Evolutionary conservation across 2,888 invertebrate species (phyloP), one percentile per base, ranked within the genome.

Genomic region (Hirtodrosophila duncani): DNA sequence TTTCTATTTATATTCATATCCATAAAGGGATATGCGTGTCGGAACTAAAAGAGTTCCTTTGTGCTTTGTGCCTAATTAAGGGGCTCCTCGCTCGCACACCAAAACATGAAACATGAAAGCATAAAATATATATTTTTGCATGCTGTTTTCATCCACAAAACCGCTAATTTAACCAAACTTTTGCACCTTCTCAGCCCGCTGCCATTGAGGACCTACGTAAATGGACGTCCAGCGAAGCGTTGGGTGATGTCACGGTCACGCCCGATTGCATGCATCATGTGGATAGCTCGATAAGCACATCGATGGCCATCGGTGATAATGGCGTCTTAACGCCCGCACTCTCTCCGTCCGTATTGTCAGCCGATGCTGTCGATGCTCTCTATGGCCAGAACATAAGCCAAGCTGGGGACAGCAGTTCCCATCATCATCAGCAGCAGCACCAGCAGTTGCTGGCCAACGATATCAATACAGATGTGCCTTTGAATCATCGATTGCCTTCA

Each of bases 401-500:
- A 55, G 52, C 77, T 45, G 75, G 74, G 55, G 84, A 86, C 66
- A 82, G 79, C 63, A 69, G 67, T 38, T 27, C 33, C 34, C 67
- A 71, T 29, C 62, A 63, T 17, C 55, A 48, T 24, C 70, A 51
- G 8, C 66, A 67, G 3, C 67, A 71, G 20, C 50, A 48, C 21
- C 77, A 71, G 31, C 79, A 83, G 48, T 75, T 82, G 55, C 68
- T 85, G 68, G 81, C 86, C 67, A 85, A 85, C 70, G 85, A 85
- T 74, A 84, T 86, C 72, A 85, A 85, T 78, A 85, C 86, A 84
- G 85, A 87, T 67, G 88, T 88, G 85, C 93, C 91, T 67, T 91
- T 94, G 72, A 94, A 95, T 88, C 94, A 95, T 88, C 91, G 93
- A 85, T 89, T 95, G 81, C 95, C 95, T 34, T 94, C 95, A 65